A percentile compares a stretch with the other conserved stretches of the same genome.
Evolutionary conservation across 1,140 invertebrate genomes (phyloP).

Genomic region (Tetramorium simillimum): DNA sequence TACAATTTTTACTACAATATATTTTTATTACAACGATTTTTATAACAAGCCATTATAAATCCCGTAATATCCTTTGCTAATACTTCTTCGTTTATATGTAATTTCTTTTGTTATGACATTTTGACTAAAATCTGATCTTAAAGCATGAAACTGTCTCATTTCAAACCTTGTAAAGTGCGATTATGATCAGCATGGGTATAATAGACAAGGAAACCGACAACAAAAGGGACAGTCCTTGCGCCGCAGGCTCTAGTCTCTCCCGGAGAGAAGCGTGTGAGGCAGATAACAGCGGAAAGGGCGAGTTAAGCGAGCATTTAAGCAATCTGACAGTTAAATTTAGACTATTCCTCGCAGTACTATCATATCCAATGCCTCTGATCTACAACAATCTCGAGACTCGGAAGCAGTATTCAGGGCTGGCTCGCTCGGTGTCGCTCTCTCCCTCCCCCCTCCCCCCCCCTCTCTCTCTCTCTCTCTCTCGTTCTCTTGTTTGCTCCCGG

Average conservation of each 20-base stretch:
- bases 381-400: slow-evolving; percentile 58
- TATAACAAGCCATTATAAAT: neutral
- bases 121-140: neutral
- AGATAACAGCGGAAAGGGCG: slow-evolving; percentile 42
- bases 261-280: slow-evolving; percentile 32
- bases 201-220: slow-evolving; percentile 49
- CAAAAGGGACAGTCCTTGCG: slow-evolving; percentile 27
- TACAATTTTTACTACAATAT: neutral
- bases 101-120: neutral
- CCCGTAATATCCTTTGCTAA: neutral
- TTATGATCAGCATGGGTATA: slow-evolving; percentile 8
- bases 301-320: slow-evolving; percentile 72
- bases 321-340: slow-evolving; percentile 78
- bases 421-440: neutral
- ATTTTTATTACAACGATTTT: neutral
- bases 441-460: neutral
- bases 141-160: neutral
- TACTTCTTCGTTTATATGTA: neutral
- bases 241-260: slow-evolving; percentile 18
- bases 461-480: neutral
- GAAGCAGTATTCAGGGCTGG: neutral
- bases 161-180: neutral
- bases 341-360: slow-evolving; percentile 66
- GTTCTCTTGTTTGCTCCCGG: neutral
- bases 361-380: slow-evolving; percentile 64